Evolutionary conservation across 2,113 vertebrate species (phyloP), one percentile per base, ranked within the genome.

Genomic region (Myotis yumanensis): DNA sequence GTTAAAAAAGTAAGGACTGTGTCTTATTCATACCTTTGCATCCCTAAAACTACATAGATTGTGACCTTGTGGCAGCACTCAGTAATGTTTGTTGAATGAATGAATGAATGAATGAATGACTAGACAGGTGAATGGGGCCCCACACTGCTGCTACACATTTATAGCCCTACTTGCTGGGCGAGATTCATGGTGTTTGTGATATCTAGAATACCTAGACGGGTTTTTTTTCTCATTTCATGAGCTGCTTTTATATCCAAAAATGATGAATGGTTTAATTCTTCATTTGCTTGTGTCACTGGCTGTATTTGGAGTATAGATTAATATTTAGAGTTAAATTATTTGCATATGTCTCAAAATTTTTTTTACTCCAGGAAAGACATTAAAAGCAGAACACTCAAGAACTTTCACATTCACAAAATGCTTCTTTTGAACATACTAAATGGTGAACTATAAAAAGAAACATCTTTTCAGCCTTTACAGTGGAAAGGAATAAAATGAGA

Each of bases 251-350:
- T 52, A 86, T 77, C 48, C 3, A 32, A 57, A 93, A 93, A 68
- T 83, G 35, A 35, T 46, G 37, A 89, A 69, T 90, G 86, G 54
- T 79, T 66, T 73, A 52, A 51, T 91, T 43, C 66, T 95, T 91
- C 18, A 76, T 62, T 75, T 95, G n/a, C 62, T 91, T 89, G 64
- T 73, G 20, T 9, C 20, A 28, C 10, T 40, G 54, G 3, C 20
- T 87, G 18, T 91, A 80, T 88, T 91, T 91, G 77, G 72, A 71
- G 80, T 86, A 1, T 87, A 40, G 54, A 75, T 90, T 91, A 79
- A 66, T 7, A 18, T 85, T 95, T 85, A 80, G 32, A 91, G 89
- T 91, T 91, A 59, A 84, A 81, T 90, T 89, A 94, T 81, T 91
- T 96, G 22, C 30, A 51, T 76, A 35, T 93, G 59, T 81, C 81